Conservation (phyloP, 92 coral and sea anemone species). For the Porites cylindrica region DNA sequence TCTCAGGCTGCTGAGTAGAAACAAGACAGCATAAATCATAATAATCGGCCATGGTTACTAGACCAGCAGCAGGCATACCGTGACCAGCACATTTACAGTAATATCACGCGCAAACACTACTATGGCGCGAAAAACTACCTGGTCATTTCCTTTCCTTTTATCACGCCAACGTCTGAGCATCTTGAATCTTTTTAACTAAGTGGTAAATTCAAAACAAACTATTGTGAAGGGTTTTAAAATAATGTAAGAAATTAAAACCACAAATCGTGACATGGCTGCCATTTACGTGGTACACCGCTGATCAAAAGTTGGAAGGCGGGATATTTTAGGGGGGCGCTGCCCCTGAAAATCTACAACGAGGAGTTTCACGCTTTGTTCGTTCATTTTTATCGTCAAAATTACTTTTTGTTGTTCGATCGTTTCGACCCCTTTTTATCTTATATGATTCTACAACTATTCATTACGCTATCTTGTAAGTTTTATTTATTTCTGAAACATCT, state of each 20-base stretch:
- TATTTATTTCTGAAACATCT: neutral
- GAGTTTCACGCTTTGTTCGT: neutral
- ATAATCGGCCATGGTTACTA: too few relatives aligned
- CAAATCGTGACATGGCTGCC: constrained; percentile 18
- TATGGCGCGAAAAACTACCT: constrained; percentile 13
- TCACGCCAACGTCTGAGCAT: constrained; percentile 92
- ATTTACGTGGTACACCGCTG: constrained; percentile 28
- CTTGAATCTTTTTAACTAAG: constrained; percentile 18
- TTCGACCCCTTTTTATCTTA: too few relatives aligned
- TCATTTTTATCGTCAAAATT: neutral
- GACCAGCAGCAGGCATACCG: too few relatives aligned
- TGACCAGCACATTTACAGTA: too few relatives aligned
- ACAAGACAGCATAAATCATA: neutral
- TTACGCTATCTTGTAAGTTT: neutral
- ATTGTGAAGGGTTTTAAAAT: neutral
- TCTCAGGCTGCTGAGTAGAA: constrained; percentile 26
- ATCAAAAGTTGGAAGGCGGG: constrained; percentile 37
- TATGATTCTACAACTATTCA: neutral
- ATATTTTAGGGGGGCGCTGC: constrained; percentile 59
- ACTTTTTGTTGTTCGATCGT: neutral
- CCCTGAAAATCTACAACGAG: constrained; percentile 45
- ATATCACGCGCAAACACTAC: too few relatives aligned
- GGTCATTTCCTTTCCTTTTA: constrained; percentile 63
- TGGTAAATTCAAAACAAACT: neutral
- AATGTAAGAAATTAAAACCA: neutral